These are phyloP conservation scores for Ophion ventricosus DNA, from an alignment of 2,888 invertebrate species.

Conservation along the genomic window DNA sequence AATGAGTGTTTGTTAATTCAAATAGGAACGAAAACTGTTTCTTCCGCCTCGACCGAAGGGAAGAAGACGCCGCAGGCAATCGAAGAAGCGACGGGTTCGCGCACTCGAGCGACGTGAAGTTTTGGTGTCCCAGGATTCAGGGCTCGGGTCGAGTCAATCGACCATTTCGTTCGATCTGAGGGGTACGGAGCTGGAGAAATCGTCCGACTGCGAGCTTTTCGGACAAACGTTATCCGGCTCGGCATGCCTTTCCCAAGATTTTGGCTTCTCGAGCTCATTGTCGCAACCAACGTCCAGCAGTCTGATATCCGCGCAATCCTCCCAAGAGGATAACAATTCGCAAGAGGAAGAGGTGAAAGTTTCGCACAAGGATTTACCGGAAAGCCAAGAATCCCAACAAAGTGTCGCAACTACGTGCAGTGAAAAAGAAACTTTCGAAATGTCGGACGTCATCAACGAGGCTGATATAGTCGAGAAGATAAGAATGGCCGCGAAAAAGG, in stretches of 20 bases:
- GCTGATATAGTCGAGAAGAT: slow-evolving; percentile 27
- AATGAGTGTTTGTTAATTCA: too few relatives aligned
- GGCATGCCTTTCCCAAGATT: slow-evolving; percentile 7
- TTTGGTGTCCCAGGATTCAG: slow-evolving; percentile 80
- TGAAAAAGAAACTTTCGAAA: slow-evolving; percentile 1
- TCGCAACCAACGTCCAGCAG: not conserved
- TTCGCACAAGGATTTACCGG: not conserved
- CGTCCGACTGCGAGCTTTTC: not conserved
- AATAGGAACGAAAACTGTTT: slow-evolving; percentile 88
- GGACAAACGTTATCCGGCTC: not conserved
- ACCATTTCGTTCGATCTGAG: slow-evolving; percentile 20
- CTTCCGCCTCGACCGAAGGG: slow-evolving; percentile 87
- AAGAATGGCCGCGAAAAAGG: slow-evolving; percentile 8
- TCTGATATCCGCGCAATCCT: not conserved
- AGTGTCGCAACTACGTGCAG: slow-evolving; percentile 39
- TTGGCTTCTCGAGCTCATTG: not conserved
- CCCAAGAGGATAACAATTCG: not conserved
- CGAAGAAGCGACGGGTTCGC: slow-evolving; percentile 33
- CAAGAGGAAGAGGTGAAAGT: not conserved
- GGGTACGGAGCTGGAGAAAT: not conserved
- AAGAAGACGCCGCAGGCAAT: slow-evolving; percentile 63
- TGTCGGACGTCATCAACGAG: slow-evolving; percentile 10
- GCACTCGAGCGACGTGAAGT: slow-evolving; percentile 32
- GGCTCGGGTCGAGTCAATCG: slow-evolving; percentile 79
- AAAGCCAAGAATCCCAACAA: slow-evolving; percentile 52